phyloP scores from a whole-genome alignment of 2,113 vertebrate genomes.

The Dasyurus viverrinus region DNA sequence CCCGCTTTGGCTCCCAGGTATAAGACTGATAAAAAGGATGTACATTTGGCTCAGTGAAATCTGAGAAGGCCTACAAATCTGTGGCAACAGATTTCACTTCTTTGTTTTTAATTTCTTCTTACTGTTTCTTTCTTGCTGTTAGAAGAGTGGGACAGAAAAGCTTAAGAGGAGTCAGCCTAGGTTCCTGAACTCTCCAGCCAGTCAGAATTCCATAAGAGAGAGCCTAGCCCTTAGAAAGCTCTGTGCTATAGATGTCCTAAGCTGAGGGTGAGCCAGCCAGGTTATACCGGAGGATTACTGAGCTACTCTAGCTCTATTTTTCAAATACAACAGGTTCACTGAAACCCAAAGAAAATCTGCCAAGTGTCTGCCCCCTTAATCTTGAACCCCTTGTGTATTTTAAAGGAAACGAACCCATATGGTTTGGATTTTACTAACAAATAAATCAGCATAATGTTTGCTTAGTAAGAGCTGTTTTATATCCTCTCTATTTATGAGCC shows the following conservation, averaged over 20 bases:
- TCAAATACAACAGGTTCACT: not conserved
- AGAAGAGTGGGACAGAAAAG: constrained; percentile 16
- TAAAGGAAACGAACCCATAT: constrained; percentile 61
- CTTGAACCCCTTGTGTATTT: constrained; percentile 46
- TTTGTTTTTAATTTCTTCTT: not conserved
- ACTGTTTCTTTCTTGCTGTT: not conserved
- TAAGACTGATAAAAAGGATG: not conserved
- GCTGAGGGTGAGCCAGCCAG: accelerated
- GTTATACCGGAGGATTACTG: not conserved
- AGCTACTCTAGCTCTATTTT: not conserved
- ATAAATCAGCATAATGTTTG: constrained; percentile 75
- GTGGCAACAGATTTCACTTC: not conserved
- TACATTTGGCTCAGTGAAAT: not conserved
- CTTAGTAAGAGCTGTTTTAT: constrained; percentile 67
- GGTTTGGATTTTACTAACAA: constrained; percentile 68
- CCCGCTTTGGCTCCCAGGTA: accelerated
- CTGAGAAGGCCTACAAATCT: not conserved
- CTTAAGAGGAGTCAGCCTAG: constrained; percentile 5
- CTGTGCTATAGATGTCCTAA: not conserved
- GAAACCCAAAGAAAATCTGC: constrained; percentile 54
- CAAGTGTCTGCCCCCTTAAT: constrained; percentile 57
- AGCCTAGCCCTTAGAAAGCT: not conserved
- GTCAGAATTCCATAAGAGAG: not conserved
- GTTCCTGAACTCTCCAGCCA: not conserved
- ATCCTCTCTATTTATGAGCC: constrained; percentile 61